A percentile compares a stretch with the other conserved stretches of the same genome.
Conservation (phyloP, 2,797 vertebrate genomes). For the Ctenosaura bakeri region DNA sequence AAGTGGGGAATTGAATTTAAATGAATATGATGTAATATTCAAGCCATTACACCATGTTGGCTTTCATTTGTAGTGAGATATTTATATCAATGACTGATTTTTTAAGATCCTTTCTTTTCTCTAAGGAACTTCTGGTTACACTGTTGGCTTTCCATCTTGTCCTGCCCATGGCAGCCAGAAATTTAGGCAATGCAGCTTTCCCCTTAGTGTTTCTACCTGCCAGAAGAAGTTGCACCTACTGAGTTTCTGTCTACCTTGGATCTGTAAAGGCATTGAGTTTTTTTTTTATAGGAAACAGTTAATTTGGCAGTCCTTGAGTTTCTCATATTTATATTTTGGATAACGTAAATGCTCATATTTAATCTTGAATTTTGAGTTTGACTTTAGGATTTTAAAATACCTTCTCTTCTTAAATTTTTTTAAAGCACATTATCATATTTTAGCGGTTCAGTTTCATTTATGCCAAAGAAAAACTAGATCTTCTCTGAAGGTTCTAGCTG, state of each 20-base stretch:
- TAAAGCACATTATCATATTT: neutral
- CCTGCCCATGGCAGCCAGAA: neutral
- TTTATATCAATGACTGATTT: neutral
- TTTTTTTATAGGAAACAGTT: neutral
- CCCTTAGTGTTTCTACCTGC: neutral
- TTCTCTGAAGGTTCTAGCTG: constrained; percentile 58
- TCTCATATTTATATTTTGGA: constrained; percentile 12
- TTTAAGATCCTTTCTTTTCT: neutral
- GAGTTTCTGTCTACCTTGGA: neutral
- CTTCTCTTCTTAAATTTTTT: constrained; percentile 14
- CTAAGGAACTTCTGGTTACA: neutral
- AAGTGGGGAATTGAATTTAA: too few relatives aligned
- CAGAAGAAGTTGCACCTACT: neutral
- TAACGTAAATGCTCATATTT: neutral
- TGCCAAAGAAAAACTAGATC: constrained; percentile 39
- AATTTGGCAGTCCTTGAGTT: neutral
- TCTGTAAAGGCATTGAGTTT: neutral
- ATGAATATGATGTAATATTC: too few relatives aligned
- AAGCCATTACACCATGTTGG: too few relatives aligned
- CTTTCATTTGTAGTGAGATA: neutral
- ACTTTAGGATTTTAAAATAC: neutral
- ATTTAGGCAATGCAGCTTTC: neutral
- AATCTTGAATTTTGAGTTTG: neutral
- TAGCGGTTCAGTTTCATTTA: constrained; percentile 43
- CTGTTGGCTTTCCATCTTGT: neutral